Percentiles rank a stretch among this genome's conserved stretches.
These are phyloP conservation scores for Macrosiphum euphorbiae DNA, from an alignment of 2,888 invertebrate species.

Conservation along the genomic window DNA sequence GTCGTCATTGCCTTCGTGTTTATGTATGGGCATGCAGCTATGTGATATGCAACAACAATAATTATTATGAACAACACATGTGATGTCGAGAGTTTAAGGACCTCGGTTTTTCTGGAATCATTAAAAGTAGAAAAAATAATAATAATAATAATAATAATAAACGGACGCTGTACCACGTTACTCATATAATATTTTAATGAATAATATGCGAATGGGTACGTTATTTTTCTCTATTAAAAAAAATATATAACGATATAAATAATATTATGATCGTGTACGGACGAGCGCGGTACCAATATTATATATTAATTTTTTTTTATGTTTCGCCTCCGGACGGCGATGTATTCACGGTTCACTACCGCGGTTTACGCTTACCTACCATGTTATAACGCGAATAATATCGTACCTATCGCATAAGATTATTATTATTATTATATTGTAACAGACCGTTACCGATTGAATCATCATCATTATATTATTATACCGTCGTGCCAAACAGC, in stretches of 20 bases:
- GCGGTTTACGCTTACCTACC: not conserved
- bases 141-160: not conserved
- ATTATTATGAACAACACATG: not conserved
- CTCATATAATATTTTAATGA: not conserved
- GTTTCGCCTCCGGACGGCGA: constrained; percentile 33
- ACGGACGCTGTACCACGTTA: not conserved
- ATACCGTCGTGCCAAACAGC: not conserved
- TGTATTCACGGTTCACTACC: constrained; percentile 38
- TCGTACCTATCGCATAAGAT: not conserved
- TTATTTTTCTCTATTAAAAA: constrained; percentile 14
- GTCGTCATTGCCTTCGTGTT: not conserved
- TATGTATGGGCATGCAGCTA: not conserved
- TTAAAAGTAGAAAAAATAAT: constrained; percentile 22
- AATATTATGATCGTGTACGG: not conserved
- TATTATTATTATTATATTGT: constrained; percentile 25
- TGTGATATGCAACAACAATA: not conserved
- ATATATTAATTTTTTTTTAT: constrained; percentile 34
- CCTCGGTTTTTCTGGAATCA: constrained; percentile 36
- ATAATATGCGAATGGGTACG: not conserved
- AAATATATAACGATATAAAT: not conserved
- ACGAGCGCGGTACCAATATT: not conserved
- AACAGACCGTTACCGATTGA: constrained; percentile 39
- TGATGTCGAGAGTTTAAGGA: constrained; percentile 36
- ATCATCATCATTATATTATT: constrained; percentile 35
- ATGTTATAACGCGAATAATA: not conserved